Evolutionary conservation across 2,797 vertebrate species (phyloP).

Genomic region (Sitta carolinensis): DNA sequence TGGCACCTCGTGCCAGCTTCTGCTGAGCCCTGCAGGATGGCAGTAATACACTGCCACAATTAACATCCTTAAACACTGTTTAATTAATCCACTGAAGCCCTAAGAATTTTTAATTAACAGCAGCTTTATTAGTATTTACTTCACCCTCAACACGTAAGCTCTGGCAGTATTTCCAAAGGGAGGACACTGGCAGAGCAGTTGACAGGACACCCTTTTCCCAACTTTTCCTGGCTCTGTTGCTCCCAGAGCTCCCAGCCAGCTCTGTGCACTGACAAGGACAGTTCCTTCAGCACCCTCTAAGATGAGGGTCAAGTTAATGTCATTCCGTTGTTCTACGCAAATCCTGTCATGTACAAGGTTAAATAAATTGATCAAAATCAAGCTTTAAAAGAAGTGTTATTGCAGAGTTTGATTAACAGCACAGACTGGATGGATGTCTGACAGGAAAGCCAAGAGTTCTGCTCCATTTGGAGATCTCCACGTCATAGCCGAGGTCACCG

Average conservation of each 20-base stretch:
- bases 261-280: conserved; percentile 9
- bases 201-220: background rate
- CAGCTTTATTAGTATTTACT: conserved; percentile 36
- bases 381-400: background rate
- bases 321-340: background rate
- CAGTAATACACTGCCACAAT: background rate
- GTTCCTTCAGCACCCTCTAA: background rate
- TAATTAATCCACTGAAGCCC: conserved; percentile 24
- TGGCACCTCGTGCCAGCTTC: background rate
- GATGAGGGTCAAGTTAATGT: conserved; percentile 11
- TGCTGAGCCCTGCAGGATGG: background rate
- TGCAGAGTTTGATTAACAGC: background rate
- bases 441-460: background rate
- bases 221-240: background rate
- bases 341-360: background rate
- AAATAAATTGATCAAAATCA: background rate
- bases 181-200: background rate
- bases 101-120: conserved; percentile 23
- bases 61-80: background rate
- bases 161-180: background rate
- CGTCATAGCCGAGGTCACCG: background rate
- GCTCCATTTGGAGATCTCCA: background rate
- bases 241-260: background rate
- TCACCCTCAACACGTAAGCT: background rate
- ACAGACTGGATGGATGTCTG: background rate